Evolutionary conservation across 2,797 vertebrate species (phyloP).

Genomic region (Rhabdomys pumilio): DNA sequence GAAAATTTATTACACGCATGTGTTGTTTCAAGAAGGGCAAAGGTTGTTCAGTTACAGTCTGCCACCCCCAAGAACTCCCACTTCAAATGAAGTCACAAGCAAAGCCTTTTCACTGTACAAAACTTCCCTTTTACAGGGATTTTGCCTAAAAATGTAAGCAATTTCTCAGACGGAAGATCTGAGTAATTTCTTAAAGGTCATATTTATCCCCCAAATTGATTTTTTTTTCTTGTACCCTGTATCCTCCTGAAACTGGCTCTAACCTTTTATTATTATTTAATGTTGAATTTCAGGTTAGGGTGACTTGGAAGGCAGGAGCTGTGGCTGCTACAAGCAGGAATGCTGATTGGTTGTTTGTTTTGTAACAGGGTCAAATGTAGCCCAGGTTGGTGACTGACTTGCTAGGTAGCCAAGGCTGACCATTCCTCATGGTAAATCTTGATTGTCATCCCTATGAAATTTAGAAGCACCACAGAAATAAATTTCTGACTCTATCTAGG

Average conservation of each 20-base stretch:
- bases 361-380: not conserved
- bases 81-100: slow-evolving; percentile 89
- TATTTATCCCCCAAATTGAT: slow-evolving; percentile 85
- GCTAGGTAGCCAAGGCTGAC: not conserved
- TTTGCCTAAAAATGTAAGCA: slow-evolving; percentile 89
- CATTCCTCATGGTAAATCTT: not conserved
- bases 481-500: not conserved
- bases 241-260: slow-evolving; percentile 76
- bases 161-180: slow-evolving; percentile 89
- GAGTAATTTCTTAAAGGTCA: slow-evolving; percentile 90
- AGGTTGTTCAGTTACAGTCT: slow-evolving; percentile 87
- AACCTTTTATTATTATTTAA: slow-evolving; percentile 76
- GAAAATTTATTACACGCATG: slow-evolving; percentile 83
- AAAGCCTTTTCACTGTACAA: slow-evolving; percentile 89
- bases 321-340: slow-evolving; percentile 40
- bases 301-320: slow-evolving; percentile 58
- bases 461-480: not conserved
- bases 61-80: slow-evolving; percentile 90
- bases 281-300: slow-evolving; percentile 67
- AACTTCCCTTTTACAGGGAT: slow-evolving; percentile 87
- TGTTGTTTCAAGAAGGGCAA: slow-evolving; percentile 87
- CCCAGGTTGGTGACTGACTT: not conserved
- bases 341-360: not conserved
- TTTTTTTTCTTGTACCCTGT: slow-evolving; percentile 82
- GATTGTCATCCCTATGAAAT: not conserved